A percentile compares a stretch with the other conserved stretches of the same genome.
Conservation (phyloP, 2,888 invertebrate species). For the Cerceris rybyensis region DNA sequence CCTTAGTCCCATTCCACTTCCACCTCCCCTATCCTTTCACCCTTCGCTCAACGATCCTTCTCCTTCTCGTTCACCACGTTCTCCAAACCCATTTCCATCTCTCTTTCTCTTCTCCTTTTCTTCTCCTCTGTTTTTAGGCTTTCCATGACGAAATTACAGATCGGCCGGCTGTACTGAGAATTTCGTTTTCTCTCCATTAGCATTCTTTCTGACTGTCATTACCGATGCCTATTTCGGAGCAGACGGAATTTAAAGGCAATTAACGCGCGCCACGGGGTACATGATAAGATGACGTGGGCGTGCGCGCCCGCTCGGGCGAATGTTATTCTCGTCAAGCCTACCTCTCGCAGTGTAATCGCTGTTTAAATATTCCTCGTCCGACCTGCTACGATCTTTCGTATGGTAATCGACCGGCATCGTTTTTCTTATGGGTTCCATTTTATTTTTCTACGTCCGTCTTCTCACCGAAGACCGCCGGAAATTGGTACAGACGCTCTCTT, state of each 20-base stretch:
- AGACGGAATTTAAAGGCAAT: constrained; percentile 59
- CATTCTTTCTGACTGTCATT: constrained; percentile 63
- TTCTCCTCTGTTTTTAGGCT: constrained; percentile 39
- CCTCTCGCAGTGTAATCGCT: not conserved
- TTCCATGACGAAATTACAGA: constrained; percentile 64
- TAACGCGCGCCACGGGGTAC: constrained; percentile 53
- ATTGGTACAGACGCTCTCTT: not conserved
- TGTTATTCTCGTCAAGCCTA: constrained; percentile 1
- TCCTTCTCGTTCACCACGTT: constrained; percentile 1
- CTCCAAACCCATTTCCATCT: not conserved
- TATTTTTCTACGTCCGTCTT: not conserved
- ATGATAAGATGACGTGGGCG: constrained; percentile 41
- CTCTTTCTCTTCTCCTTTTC: constrained; percentile 11
- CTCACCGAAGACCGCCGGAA: not conserved
- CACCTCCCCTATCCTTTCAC: not conserved
- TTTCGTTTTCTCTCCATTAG: constrained; percentile 58
- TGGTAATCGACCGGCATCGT: not conserved
- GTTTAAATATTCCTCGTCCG: constrained; percentile 4
- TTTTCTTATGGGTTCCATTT: not conserved
- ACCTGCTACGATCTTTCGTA: constrained; percentile 1
- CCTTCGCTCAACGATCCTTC: not conserved
- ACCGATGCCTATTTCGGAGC: constrained; percentile 39
- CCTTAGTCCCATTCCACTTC: constrained; percentile 37
- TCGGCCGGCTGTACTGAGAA: constrained; percentile 31
- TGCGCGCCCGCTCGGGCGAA: not conserved